phyloP scores from a whole-genome alignment of 2,113 vertebrate genomes.

The Pelusios castaneus region DNA sequence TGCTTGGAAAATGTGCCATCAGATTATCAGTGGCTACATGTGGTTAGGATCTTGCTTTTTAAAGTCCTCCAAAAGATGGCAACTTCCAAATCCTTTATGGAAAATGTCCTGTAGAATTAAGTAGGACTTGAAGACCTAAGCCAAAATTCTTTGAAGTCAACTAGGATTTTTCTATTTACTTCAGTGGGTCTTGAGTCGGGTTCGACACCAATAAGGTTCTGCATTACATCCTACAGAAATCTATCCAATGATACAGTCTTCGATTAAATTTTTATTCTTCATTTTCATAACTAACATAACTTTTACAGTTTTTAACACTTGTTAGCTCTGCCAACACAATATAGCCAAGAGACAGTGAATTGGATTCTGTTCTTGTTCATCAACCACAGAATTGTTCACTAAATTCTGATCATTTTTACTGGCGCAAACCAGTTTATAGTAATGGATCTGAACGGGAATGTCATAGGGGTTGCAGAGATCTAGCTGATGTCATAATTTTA shows the following conservation, averaged over 20 bases:
- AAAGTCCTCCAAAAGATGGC: background rate
- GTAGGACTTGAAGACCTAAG: slow-evolving; percentile 24
- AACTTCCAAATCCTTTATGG: background rate
- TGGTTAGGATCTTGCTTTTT: background rate
- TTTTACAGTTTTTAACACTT: background rate
- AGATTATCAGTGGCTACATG: background rate
- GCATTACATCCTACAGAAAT: slow-evolving; percentile 23
- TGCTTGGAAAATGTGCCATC: background rate
- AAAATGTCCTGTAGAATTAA: background rate
- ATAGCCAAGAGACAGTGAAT: background rate
- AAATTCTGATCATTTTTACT: background rate
- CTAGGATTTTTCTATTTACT: slow-evolving; percentile 15
- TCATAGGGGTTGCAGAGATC: background rate
- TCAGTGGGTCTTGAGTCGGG: background rate
- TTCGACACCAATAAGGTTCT: slow-evolving; percentile 30
- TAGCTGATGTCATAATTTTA: background rate
- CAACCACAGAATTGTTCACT: background rate
- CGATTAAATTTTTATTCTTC: background rate
- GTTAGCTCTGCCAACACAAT: fast-evolving
- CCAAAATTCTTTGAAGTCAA: slow-evolving; percentile 33
- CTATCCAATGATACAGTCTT: background rate
- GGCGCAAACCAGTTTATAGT: background rate
- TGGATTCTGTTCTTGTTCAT: background rate
- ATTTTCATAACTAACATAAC: slow-evolving; percentile 1
- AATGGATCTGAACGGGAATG: background rate